Evolutionary conservation across 2,113 vertebrate genomes (phyloP).

Genomic region (Gavialis gangeticus): DNA sequence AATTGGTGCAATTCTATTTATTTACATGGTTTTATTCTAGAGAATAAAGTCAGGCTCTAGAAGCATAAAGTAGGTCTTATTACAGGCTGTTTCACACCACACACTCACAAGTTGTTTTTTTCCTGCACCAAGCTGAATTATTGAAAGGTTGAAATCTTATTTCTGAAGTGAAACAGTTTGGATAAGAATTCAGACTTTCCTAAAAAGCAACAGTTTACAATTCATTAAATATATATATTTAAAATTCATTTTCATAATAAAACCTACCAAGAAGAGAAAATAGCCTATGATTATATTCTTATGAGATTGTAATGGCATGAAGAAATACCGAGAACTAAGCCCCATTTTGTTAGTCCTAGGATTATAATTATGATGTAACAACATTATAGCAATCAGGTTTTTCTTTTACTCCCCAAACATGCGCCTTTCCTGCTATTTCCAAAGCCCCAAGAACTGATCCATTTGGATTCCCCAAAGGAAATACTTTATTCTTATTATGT

Average conservation of each 20-base stretch:
- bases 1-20: not conserved
- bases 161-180: not conserved
- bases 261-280: not conserved
- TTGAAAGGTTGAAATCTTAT: not conserved
- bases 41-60: not conserved
- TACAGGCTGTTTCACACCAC: not conserved
- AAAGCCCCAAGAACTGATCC: conserved; percentile 42
- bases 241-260: not conserved
- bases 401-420: not conserved
- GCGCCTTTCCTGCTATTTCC: conserved; percentile 5
- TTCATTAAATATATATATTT: not conserved
- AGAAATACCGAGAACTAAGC: conserved; percentile 1
- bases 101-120: not conserved
- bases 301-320: conserved; percentile 16
- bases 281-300: not conserved
- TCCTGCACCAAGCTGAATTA: not conserved
- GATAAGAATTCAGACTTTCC: not conserved
- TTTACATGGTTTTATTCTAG: not conserved
- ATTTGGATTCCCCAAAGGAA: conserved; percentile 70
- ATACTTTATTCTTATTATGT: conserved; percentile 72
- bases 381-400: conserved; percentile 44
- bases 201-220: not conserved
- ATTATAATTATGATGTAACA: not conserved
- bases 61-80: not conserved
- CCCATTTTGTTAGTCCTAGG: not conserved